These are phyloP conservation scores for Bombyx huttoni DNA, from an alignment of 2,888 invertebrate genomes.

Conservation along the genomic window DNA sequence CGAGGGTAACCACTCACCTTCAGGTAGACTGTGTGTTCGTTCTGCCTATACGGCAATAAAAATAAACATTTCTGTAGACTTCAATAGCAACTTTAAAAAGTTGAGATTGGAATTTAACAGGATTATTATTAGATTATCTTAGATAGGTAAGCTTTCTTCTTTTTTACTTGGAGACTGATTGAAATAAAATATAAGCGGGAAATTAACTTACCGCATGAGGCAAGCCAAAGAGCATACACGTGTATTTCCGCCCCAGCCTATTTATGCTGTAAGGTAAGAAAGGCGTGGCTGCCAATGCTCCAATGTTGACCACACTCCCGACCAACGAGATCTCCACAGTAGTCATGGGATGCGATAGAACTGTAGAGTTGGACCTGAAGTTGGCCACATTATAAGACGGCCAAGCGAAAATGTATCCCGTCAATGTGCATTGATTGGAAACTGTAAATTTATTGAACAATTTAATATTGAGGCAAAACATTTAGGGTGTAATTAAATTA, in stretches of 20 bases:
- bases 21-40: too few species aligned
- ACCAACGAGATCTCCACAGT: slow-evolving; percentile 31
- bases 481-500: too few species aligned
- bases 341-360: slow-evolving; percentile 32
- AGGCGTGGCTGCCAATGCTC: slow-evolving; percentile 34
- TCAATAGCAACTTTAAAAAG: too few species aligned
- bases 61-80: too few species aligned
- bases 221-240: slow-evolving; percentile 40
- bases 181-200: background rate
- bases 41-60: too few species aligned
- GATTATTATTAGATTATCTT: too few species aligned
- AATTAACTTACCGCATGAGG: slow-evolving; percentile 27
- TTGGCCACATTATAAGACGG: slow-evolving; percentile 42
- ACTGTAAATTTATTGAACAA: slow-evolving; percentile 21
- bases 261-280: slow-evolving; percentile 33
- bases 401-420: slow-evolving; percentile 45
- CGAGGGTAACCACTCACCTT: too few species aligned
- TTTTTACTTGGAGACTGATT: background rate
- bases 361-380: slow-evolving; percentile 38
- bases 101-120: too few species aligned
- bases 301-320: slow-evolving; percentile 40
- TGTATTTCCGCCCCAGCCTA: slow-evolving; percentile 38
- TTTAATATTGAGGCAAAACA: background rate
- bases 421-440: slow-evolving; percentile 27
- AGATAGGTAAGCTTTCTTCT: too few species aligned